Base-by-base conservation (phyloP, 1,140 invertebrate species). In the Ceratosolen solmsi region DNA sequence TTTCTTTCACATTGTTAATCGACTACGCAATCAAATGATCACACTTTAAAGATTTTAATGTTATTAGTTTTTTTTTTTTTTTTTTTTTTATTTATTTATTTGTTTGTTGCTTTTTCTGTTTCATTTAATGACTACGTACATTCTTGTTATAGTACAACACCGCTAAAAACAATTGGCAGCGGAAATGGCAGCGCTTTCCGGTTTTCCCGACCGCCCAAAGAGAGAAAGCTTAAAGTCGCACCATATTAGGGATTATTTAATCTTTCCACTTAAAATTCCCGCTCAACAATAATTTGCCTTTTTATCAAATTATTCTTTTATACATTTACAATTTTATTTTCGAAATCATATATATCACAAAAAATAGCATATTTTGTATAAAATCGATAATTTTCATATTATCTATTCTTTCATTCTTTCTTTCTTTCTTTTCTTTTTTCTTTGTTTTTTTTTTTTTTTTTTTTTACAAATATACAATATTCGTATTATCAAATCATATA, bases 101-200 rank as follows among this genome's bases (percentile, higher is more conserved):
- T 51, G 46, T 63, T 63, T 13, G 41, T 65, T 77, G n/a, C 15
- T 63, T 80, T 54, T 80, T 36, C 5, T 74, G 20, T 75, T 41
- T 74, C 41, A 49, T 73, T 65, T 74, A 81, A 81, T 71, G 41
- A 78, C 75, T 82, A 83, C 71, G 60, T 79, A 79, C 70, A 74
- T 83, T 79, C 36, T 83, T 38, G 36, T 58, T 79, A 83, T 79
- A 79, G 60, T 83, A 82, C 81, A 82, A 65, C 68, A 82, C 70
- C 81, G 81, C 81, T 82, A 78, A 83, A 82, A 79, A 83, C 76
- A 79, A 75, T 79, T 79, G 76, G 82, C 71, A 83, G 82, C 82
- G 82, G 82, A 83, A 83, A 83, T 79, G 82, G 82, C 76, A 83
- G 76, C 82, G 71, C 58, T 79, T n/a, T 74, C 76, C 76, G 75